phyloP scores from a whole-genome alignment of 2,888 invertebrate genomes.

The Rhamnusium bicolor region DNA sequence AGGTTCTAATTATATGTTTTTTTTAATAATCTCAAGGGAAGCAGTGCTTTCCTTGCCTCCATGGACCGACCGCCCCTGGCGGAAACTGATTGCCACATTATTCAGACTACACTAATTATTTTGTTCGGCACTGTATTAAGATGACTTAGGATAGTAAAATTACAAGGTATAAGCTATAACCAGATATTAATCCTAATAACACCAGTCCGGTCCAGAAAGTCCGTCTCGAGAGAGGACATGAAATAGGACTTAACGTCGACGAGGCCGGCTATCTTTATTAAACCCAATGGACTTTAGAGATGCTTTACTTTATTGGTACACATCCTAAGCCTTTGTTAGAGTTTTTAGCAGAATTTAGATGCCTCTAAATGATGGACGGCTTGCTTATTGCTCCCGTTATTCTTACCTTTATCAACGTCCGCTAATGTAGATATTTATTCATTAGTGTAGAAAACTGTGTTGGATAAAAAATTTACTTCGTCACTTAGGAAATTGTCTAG shows the following conservation, averaged over 20 bases:
- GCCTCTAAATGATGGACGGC: not conserved
- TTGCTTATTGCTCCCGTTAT: not conserved
- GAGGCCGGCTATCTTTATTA: constrained; percentile 40
- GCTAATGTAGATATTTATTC: not conserved
- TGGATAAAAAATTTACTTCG: too few relatives aligned
- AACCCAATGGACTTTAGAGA: constrained; percentile 40
- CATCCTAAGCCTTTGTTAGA: constrained; percentile 32
- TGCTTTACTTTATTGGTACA: constrained; percentile 40
- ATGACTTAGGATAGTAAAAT: not conserved
- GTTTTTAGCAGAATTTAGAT: constrained; percentile 34
- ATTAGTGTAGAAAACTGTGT: not conserved
- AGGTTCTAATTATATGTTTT: too few relatives aligned
- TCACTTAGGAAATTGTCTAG: not conserved
- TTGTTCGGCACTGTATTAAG: not conserved
- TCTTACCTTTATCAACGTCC: not conserved
- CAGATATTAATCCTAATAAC: not conserved
- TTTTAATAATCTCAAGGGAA: too few relatives aligned
- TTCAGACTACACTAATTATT: not conserved
- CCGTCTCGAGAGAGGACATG: constrained; percentile 42
- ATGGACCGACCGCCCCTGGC: too few relatives aligned
- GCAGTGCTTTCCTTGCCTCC: too few relatives aligned
- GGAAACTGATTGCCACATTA: too few relatives aligned
- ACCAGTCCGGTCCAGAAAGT: not conserved
- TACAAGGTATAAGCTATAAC: not conserved
- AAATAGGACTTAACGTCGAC: constrained; percentile 43